Conservation (phyloP, 2,888 invertebrate genomes). For the Archips xylosteana region DNA sequence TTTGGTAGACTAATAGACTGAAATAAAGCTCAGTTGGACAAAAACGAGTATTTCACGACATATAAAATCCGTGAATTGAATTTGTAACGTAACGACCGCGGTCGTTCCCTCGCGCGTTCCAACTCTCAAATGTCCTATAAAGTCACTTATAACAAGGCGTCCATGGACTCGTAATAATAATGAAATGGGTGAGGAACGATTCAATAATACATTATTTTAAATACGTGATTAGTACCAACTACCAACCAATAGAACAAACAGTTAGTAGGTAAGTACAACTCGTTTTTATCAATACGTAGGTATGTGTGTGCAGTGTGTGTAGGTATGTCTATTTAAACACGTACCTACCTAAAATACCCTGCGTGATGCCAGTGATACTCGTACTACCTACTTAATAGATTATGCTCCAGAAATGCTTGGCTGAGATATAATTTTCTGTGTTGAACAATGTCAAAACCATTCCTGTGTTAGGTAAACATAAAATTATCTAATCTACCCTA, state of each 20-base stretch:
- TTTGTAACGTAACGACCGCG: slow-evolving; percentile 47
- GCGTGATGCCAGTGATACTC: too few species aligned
- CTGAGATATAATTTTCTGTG: too few species aligned
- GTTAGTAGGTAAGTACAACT: background rate
- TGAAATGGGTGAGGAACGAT: slow-evolving; percentile 13
- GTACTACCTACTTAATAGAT: too few species aligned
- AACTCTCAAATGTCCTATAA: slow-evolving; percentile 48
- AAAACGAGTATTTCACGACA: slow-evolving; percentile 23
- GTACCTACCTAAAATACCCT: too few species aligned
- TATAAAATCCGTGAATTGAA: slow-evolving; percentile 48
- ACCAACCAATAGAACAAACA: background rate
- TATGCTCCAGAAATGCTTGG: too few species aligned
- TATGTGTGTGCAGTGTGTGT: too few species aligned
- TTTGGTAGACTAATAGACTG: slow-evolving; percentile 30
- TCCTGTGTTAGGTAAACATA: too few species aligned
- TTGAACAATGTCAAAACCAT: too few species aligned
- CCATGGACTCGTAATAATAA: slow-evolving; percentile 24
- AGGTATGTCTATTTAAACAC: too few species aligned
- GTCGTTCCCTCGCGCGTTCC: slow-evolving; percentile 46
- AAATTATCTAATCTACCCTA: too few species aligned
- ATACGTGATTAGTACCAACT: background rate
- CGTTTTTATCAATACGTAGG: background rate
- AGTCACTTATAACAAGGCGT: slow-evolving; percentile 47
- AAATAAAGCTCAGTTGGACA: slow-evolving; percentile 27
- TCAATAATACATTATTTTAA: background rate